Evolutionary conservation across 2,113 vertebrate genomes (phyloP), one percentile per base, ranked within the genome.

Genomic region (Upupa epops): DNA sequence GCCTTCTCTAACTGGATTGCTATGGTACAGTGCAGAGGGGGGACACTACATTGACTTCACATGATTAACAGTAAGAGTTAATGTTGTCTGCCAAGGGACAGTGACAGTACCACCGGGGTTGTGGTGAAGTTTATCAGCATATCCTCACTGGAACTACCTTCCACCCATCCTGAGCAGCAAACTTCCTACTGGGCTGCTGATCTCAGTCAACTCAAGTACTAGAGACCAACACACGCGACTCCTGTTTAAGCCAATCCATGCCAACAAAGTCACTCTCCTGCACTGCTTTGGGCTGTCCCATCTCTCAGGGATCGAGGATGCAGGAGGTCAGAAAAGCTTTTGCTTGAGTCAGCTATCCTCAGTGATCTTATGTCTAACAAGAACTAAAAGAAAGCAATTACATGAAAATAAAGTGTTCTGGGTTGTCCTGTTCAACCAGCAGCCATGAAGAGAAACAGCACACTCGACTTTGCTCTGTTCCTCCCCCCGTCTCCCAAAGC

Each of bases 11-110:
- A 75, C 7, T 65, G 58, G 51, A 83, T 63, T 83, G 48, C 10
- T 59, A 42, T 13, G 16, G 0, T 29, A 22, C 9, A 4, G 1
- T 10, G 22, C 9, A 5, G 1, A 8, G 34, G 5, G 26, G 9
- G 6, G 59, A 21, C 15, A 16, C 11, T 6, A 52, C 10, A n/a
- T 40, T 19, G 75, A 76, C 51, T 36, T 71, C 6, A 61, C n/a
- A 59, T n/a, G n/a, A n/a, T n/a, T n/a, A n/a, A n/a, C n/a, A n/a
- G n/a, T n/a, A n/a, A n/a, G n/a, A n/a, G n/a, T n/a, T n/a, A n/a
- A n/a, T n/a, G n/a, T n/a, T n/a, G n/a, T n/a, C n/a, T n/a, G n/a
- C n/a, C n/a, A n/a, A n/a, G n/a, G n/a, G 40, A 42, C 40, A 42
- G 40, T 42, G 40, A 42, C 40, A 42, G 15, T 42, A 42, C 15